Conservation (phyloP, 2,888 invertebrate species). For the Epinotia ramella region DNA sequence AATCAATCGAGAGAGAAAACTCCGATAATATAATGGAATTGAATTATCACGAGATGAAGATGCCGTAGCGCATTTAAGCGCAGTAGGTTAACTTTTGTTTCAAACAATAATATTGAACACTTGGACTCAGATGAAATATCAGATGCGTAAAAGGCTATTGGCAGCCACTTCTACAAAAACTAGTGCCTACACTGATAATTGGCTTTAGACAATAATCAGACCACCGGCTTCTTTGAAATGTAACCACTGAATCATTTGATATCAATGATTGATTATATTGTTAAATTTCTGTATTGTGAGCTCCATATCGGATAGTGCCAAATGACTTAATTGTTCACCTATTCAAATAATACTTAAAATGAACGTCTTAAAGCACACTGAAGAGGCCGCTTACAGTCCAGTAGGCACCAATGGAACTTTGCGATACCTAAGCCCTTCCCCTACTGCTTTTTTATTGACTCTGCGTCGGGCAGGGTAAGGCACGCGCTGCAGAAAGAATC, state of each 20-base stretch:
- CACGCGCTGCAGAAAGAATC: slow-evolving; percentile 63
- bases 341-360: neutral
- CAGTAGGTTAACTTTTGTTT: slow-evolving; percentile 31
- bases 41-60: slow-evolving; percentile 82
- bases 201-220: too few relatives aligned
- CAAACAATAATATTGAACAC: neutral
- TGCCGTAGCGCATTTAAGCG: slow-evolving; percentile 51
- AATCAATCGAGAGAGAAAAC: slow-evolving; percentile 80
- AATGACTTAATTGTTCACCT: too few relatives aligned
- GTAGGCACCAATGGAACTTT: neutral
- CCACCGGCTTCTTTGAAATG: too few relatives aligned
- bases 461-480: slow-evolving; percentile 40
- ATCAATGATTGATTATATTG: neutral
- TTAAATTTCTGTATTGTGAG: too few relatives aligned
- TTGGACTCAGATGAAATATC: too few relatives aligned
- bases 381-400: neutral
- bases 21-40: slow-evolving; percentile 81
- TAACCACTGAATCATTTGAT: too few relatives aligned
- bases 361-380: neutral
- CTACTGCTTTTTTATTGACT: slow-evolving; percentile 29
- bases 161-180: too few relatives aligned
- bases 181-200: too few relatives aligned
- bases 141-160: too few relatives aligned
- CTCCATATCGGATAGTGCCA: too few relatives aligned
- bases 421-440: neutral